Evolutionary conservation across 2,888 invertebrate genomes (phyloP).

Genomic region (Lochmaea crataegi): DNA sequence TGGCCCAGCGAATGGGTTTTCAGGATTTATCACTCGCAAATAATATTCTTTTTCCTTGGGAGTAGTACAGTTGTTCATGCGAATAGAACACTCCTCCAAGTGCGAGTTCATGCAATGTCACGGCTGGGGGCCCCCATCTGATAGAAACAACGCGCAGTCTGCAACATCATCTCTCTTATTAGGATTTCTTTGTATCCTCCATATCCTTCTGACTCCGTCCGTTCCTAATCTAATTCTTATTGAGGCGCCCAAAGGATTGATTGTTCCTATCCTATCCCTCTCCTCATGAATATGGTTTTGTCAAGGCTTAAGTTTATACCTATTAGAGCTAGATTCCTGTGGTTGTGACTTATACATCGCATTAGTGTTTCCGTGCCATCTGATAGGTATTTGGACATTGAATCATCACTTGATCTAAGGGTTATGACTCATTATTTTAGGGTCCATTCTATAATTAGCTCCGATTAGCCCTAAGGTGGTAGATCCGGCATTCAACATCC

Average conservation of each 20-base stretch:
- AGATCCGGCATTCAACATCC: slow-evolving; percentile 49
- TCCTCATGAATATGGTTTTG: slow-evolving; percentile 32
- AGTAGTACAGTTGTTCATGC: neutral
- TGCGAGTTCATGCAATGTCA: no score
- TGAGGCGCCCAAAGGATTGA: slow-evolving; percentile 44
- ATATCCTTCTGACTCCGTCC: slow-evolving; percentile 43
- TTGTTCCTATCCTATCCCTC: slow-evolving; percentile 44
- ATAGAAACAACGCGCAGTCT: no score
- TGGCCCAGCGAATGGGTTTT: slow-evolving; percentile 24
- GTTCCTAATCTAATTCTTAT: slow-evolving; percentile 42
- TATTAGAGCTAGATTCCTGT: neutral
- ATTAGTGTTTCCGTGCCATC: neutral
- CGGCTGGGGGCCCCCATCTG: no score
- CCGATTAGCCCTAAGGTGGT: slow-evolving; percentile 43
- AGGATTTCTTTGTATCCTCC: slow-evolving; percentile 39
- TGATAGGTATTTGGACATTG: slow-evolving; percentile 1
- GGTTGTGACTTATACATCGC: neutral
- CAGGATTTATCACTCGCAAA: slow-evolving; percentile 17
- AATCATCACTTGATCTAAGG: slow-evolving; percentile 11
- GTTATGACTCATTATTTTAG: slow-evolving; percentile 2
- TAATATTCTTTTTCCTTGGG: neutral
- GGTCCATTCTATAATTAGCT: slow-evolving; percentile 13
- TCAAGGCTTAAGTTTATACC: neutral
- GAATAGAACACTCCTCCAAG: neutral
- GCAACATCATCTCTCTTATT: no score